Conservation (phyloP, 35 echinoderm and acorn worm genomes). For the Apostichopus parvimensis region DNA sequence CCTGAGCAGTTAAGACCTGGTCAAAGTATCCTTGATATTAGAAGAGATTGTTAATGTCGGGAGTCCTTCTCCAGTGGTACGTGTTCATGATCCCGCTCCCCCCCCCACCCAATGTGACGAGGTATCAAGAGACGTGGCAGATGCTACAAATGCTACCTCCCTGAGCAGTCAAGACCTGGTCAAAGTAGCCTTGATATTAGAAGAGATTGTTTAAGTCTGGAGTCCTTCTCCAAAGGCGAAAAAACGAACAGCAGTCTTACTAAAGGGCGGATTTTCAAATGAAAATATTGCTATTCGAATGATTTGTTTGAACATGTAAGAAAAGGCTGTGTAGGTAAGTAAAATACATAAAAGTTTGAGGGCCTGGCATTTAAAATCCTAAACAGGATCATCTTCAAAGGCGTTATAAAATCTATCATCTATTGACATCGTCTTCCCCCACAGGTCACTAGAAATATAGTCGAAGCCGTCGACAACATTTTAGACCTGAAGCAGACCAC, state of each 20-base stretch:
- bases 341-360: no score
- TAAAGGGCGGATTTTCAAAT: no score
- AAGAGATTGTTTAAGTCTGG: neutral
- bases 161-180: neutral
- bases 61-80: conserved; percentile 27
- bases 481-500: neutral
- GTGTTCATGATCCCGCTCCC: no score
- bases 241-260: no score
- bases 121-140: conserved; percentile 21
- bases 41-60: neutral
- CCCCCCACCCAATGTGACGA: neutral
- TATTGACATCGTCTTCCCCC: neutral
- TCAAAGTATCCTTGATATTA: neutral
- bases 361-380: no score
- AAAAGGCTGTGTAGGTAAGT: no score
- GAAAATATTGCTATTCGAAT: no score
- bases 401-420: no score
- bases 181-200: neutral
- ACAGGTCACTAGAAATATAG: conserved; percentile 50
- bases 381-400: no score
- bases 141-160: conserved; percentile 6
- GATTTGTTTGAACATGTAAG: no score
- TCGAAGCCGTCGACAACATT: conserved; percentile 47
- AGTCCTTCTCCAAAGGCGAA: neutral
- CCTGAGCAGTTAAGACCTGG: neutral